These are phyloP conservation scores for Nyctibius bracteatus DNA, from an alignment of 2,113 vertebrate species.

Conservation along the genomic window DNA sequence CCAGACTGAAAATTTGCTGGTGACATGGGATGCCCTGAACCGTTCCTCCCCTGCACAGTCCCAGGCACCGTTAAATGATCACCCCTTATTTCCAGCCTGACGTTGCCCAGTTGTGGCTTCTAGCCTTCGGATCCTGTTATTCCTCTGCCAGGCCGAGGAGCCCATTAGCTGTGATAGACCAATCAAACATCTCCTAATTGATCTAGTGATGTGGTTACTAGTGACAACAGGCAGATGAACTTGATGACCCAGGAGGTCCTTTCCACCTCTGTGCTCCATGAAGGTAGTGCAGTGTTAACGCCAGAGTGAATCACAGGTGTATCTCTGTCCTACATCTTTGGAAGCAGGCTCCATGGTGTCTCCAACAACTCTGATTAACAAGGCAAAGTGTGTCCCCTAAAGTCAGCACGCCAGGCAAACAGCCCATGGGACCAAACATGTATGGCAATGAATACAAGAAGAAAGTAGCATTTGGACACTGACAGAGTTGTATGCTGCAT, in stretches of 20 bases:
- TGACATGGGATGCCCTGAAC: background rate
- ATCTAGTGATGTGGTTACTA: slow-evolving; percentile 51
- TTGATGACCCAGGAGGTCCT: slow-evolving; percentile 20
- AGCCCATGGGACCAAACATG: background rate
- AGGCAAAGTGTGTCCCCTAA: background rate
- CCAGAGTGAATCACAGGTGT: background rate
- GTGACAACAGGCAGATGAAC: slow-evolving; percentile 6
- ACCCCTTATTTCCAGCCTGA: background rate
- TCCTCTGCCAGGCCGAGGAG: background rate
- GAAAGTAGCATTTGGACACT: background rate
- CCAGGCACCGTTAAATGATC: background rate
- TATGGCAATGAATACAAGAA: background rate
- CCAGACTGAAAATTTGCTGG: background rate
- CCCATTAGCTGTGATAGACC: slow-evolving; percentile 16
- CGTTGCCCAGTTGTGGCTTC: background rate
- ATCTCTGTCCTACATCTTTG: background rate
- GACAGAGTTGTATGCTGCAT: background rate
- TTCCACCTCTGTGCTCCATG: background rate
- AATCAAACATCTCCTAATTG: slow-evolving; percentile 41
- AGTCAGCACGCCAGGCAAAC: background rate
- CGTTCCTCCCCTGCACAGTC: background rate
- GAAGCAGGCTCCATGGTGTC: background rate
- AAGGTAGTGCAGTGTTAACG: background rate
- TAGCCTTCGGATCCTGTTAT: background rate
- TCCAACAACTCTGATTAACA: background rate